These are phyloP conservation scores for Cyprinella venusta DNA, from an alignment of 2,797 vertebrate genomes.

Conservation along the genomic window DNA sequence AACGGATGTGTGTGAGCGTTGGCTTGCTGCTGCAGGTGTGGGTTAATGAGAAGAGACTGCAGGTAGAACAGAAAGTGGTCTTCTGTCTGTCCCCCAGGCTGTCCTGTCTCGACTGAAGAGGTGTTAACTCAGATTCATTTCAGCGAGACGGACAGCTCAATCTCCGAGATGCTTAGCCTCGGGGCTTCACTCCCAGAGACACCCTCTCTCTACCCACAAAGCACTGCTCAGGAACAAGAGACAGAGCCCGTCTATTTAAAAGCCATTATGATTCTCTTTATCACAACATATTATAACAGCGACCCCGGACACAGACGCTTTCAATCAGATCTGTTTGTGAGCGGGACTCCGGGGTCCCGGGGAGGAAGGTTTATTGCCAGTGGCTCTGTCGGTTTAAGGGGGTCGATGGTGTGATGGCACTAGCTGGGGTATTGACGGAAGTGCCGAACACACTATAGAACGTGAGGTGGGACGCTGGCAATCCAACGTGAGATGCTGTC, in stretches of 20 bases:
- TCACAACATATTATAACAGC: conserved; percentile 84
- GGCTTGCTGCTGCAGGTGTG: conserved; percentile 39
- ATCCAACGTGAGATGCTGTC: conserved; percentile 49
- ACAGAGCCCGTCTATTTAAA: conserved; percentile 81
- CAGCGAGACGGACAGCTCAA: conserved; percentile 86
- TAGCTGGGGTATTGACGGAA: conserved; percentile 57
- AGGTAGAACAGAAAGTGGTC: conserved; percentile 68
- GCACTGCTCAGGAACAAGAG: conserved; percentile 53
- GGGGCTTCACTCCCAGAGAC: conserved; percentile 76
- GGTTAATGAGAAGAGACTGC: conserved; percentile 65
- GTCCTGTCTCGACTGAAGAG: conserved; percentile 70
- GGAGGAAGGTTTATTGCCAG: conserved; percentile 48
- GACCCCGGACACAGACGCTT: conserved; percentile 66
- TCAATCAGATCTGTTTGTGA: conserved; percentile 64
- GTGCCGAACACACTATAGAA: conserved; percentile 40
- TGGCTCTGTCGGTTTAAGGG: conserved; percentile 59
- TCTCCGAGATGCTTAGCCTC: conserved; percentile 82
- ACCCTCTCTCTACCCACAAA: conserved; percentile 60
- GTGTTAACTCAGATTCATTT: conserved; percentile 87
- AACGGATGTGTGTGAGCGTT: conserved; percentile 10
- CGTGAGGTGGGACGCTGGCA: conserved; percentile 38
- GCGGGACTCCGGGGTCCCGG: conserved; percentile 51
- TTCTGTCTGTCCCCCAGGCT: conserved; percentile 76
- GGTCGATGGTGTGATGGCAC: conserved; percentile 50
- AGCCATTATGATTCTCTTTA: conserved; percentile 86